Evolutionary conservation across 2,888 invertebrate genomes (phyloP).

Genomic region (Drosophila austrosaltans): DNA sequence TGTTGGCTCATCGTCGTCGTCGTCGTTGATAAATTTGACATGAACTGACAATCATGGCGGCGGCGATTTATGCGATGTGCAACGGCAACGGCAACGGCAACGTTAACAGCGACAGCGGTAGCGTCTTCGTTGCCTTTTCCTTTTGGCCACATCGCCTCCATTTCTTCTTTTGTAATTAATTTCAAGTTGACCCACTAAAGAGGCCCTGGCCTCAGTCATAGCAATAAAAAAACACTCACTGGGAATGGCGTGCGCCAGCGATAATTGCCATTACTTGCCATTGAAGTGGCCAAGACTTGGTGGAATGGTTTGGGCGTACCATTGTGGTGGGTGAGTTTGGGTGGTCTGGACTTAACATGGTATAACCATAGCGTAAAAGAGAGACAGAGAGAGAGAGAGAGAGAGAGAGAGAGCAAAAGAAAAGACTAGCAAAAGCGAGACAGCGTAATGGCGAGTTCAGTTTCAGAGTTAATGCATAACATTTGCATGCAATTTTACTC

Average conservation of each 20-base stretch:
- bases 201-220: slow-evolving; percentile 51
- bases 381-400: neutral
- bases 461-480: slow-evolving; percentile 37
- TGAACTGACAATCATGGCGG: slow-evolving; percentile 33
- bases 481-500: slow-evolving; percentile 58
- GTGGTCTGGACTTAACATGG: too few species aligned
- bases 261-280: slow-evolving; percentile 70
- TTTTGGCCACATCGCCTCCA: neutral
- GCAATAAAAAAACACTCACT: slow-evolving; percentile 58
- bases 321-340: too few species aligned
- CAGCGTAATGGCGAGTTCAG: slow-evolving; percentile 2
- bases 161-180: slow-evolving; percentile 58
- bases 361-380: too few species aligned
- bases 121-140: neutral
- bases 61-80: slow-evolving; percentile 43
- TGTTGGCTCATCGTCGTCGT: neutral
- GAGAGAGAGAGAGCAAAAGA: neutral
- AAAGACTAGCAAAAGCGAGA: slow-evolving; percentile 10
- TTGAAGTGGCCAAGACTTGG: slow-evolving; percentile 29
- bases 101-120: neutral
- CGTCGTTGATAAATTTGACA: slow-evolving; percentile 40
- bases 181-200: slow-evolving; percentile 73
- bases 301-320: neutral
- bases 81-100: neutral
- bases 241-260: slow-evolving; percentile 64